Conservation (phyloP, 2,113 vertebrate genomes). For the Microtus oregoni region DNA sequence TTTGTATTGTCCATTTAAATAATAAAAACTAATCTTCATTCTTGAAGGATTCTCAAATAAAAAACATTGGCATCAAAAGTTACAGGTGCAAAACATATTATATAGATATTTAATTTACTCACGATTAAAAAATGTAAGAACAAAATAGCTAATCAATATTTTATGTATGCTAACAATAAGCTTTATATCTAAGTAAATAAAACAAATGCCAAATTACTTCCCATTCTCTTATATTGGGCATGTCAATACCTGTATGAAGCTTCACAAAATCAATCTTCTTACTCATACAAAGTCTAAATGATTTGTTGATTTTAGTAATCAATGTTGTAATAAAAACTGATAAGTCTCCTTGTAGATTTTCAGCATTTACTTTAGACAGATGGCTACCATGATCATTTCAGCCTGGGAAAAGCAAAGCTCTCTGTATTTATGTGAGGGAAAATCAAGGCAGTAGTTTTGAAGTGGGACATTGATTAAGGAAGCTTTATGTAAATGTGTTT, state of each 20-base stretch:
- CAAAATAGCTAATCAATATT: background rate
- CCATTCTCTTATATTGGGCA: background rate
- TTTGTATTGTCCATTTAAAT: background rate
- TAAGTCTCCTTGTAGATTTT: background rate
- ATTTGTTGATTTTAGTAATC: background rate
- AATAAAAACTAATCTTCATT: background rate
- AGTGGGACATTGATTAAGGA: background rate
- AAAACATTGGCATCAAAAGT: background rate
- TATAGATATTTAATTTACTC: background rate
- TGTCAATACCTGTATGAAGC: background rate
- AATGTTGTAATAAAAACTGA: background rate
- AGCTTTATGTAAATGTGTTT: background rate
- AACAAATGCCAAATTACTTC: background rate
- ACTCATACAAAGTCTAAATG: background rate
- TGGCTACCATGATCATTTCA: background rate
- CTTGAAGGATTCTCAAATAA: background rate
- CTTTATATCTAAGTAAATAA: constrained; percentile 5
- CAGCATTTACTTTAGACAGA: background rate
- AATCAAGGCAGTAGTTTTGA: constrained; percentile 12
- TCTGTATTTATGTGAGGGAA: background rate
- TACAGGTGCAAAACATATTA: background rate
- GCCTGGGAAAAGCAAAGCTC: background rate
- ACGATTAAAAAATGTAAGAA: background rate
- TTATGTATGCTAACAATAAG: background rate
- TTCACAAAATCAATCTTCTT: background rate